Percentiles rank a stretch among this genome's conserved stretches.
Evolutionary conservation across 2,888 invertebrate species (phyloP).

Genomic region (Thecocarcelia acutangulata): DNA sequence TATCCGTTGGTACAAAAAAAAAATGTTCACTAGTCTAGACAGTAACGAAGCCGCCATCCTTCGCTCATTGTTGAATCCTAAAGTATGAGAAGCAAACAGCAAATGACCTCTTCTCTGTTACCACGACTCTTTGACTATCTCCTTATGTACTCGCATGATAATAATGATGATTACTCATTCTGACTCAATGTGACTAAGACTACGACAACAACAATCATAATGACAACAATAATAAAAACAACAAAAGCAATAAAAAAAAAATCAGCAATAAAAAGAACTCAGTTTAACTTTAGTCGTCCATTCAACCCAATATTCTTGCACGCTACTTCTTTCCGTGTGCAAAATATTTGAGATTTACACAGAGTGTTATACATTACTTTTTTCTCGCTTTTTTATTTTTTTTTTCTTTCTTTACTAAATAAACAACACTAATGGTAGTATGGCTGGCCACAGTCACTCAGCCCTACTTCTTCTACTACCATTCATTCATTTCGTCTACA

Average conservation of each 20-base stretch:
- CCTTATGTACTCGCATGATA: conserved; percentile 67
- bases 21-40: conserved; percentile 69
- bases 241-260: conserved; percentile 38
- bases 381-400: neutral
- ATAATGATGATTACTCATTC: conserved; percentile 69
- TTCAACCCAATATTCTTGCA: conserved; percentile 75
- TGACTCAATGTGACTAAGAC: conserved; percentile 68
- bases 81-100: conserved; percentile 68
- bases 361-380: conserved; percentile 63
- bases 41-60: conserved; percentile 69
- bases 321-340: conserved; percentile 67
- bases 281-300: conserved; percentile 76
- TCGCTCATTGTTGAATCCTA: conserved; percentile 62
- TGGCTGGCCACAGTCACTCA: conserved; percentile 48
- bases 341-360: conserved; percentile 59
- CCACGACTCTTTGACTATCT: conserved; percentile 67
- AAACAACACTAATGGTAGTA: conserved; percentile 57
- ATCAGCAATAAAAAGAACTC: conserved; percentile 53
- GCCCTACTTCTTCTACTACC: conserved; percentile 52
- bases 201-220: conserved; percentile 68
- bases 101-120: conserved; percentile 70
- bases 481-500: conserved; percentile 54
- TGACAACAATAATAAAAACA: conserved; percentile 64
- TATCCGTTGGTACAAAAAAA: conserved; percentile 65
- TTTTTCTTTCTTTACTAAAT: conserved; percentile 32